These are phyloP conservation scores for Dasysyrphus albostriatus DNA, from an alignment of 2,888 invertebrate genomes.

Conservation along the genomic window DNA sequence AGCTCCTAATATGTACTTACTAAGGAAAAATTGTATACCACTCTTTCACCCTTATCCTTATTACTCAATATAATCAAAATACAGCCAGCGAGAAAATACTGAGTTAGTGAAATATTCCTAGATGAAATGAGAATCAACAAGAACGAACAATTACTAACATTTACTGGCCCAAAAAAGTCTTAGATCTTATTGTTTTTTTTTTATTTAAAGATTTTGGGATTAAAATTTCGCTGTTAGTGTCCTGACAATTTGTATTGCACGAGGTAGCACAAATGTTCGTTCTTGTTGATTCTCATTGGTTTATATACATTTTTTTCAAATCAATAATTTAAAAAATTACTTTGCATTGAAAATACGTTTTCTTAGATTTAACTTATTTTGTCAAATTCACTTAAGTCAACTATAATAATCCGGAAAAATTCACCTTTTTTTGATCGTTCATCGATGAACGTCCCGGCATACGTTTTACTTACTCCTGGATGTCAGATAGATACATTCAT, in stretches of 20 bases:
- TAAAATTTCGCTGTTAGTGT: too few species aligned
- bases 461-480: constrained; percentile 55
- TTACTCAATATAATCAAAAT: neutral
- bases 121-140: neutral
- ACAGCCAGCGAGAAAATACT: neutral
- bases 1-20: neutral
- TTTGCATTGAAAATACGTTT: neutral
- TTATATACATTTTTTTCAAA: neutral
- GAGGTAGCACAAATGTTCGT: neutral
- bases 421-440: constrained; percentile 16
- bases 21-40: too few species aligned
- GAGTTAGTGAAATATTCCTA: neutral
- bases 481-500: constrained; percentile 53
- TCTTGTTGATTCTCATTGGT: constrained; percentile 3
- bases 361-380: neutral
- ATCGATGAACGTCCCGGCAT: constrained; percentile 46
- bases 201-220: too few species aligned
- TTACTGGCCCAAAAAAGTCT: too few species aligned
- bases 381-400: neutral
- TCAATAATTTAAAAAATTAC: neutral
- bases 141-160: neutral
- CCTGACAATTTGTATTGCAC: too few species aligned
- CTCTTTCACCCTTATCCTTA: too few species aligned
- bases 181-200: too few species aligned
- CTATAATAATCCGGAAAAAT: neutral